phyloP scores from a whole-genome alignment of 2,113 vertebrate genomes.

The pig (Sus scrofa) region T2T-Sscrofa CM000824.6:92999501-93000000 shows the following conservation, averaged over 20 bases:
- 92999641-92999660: neutral
- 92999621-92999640: neutral
- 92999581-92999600: neutral
- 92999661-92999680: neutral
- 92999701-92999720: neutral
- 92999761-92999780: neutral
- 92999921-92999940: neutral
- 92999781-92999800: neutral
- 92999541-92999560: neutral
- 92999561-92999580: neutral
- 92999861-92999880: slow-evolving; percentile 1
- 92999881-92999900: neutral
- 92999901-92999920: neutral
- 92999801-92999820: neutral
- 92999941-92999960: neutral
- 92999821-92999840: slow-evolving; percentile 11
- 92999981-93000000: neutral
- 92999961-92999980: neutral
- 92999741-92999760: neutral
- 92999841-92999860: slow-evolving; percentile 33
- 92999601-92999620: neutral
- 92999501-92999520: neutral
- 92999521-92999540: neutral
- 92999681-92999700: neutral
- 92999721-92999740: neutral